phyloP scores from a whole-genome alignment of 1,140 invertebrate species.

The Gerris buenoi region DNA sequence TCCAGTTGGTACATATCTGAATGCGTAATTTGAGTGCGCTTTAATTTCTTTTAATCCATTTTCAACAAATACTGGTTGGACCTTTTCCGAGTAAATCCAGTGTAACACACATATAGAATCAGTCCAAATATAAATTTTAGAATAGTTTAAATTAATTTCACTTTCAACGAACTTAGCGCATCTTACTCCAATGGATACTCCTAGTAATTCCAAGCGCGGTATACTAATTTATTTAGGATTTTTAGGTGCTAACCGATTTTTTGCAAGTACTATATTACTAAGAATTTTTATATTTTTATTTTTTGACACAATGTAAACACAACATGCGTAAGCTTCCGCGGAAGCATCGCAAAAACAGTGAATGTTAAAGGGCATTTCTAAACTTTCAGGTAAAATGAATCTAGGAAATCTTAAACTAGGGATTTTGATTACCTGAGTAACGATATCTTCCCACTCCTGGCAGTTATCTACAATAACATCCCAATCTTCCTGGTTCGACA shows the following conservation, averaged over 20 bases:
- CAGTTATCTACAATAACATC: neutral
- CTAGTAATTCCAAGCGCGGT: neutral
- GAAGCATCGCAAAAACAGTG: neutral
- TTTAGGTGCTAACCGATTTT: neutral
- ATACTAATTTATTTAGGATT: neutral
- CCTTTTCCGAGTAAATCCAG: neutral
- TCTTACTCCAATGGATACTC: neutral
- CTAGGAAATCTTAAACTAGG: neutral
- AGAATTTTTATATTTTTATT: neutral
- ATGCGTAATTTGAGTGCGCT: neutral
- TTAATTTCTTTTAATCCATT: neutral
- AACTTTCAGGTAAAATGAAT: neutral
- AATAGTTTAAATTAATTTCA: neutral
- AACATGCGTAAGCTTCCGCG: neutral
- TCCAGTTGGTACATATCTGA: neutral
- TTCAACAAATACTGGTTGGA: neutral
- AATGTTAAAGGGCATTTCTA: neutral
- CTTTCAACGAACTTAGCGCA: neutral
- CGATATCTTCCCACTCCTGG: neutral
- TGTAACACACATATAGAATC: neutral
- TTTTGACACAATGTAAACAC: neutral
- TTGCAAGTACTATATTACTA: neutral
- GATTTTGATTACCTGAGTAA: neutral
- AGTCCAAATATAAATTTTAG: neutral
- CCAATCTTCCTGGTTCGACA: neutral